phyloP scores from a whole-genome alignment of 2,888 invertebrate genomes.

The Branchinecta sandiegonensis region DNA sequence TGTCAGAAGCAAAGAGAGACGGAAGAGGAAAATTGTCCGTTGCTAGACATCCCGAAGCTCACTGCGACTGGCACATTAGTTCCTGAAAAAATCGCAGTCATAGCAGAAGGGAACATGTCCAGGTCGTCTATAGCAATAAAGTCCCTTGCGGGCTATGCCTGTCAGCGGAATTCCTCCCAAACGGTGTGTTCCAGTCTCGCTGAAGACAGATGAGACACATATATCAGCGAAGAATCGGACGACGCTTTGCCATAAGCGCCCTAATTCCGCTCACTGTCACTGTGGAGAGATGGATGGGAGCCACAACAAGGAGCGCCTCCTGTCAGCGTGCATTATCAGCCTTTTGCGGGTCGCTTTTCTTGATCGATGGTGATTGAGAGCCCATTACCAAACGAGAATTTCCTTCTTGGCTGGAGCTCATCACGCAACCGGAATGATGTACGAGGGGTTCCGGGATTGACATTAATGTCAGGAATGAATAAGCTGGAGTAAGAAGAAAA shows the following conservation, averaged over 20 bases:
- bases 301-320: slow-evolving; percentile 12
- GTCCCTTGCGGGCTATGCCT: not conserved
- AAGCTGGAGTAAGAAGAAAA: too few species aligned
- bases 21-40: too few species aligned
- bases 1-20: too few species aligned
- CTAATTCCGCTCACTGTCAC: slow-evolving; percentile 15
- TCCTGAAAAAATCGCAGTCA: too few species aligned
- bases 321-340: slow-evolving; percentile 17
- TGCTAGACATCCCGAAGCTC: too few species aligned
- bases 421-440: slow-evolving; percentile 4
- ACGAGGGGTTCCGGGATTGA: too few species aligned
- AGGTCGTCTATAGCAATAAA: too few species aligned
- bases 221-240: slow-evolving; percentile 13
- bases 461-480: too few species aligned
- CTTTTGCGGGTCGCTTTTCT: slow-evolving; percentile 16
- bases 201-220: slow-evolving; percentile 12
- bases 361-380: slow-evolving; percentile 15
- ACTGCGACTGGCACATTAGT: too few species aligned
- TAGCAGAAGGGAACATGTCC: too few species aligned
- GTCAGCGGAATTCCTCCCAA: slow-evolving; percentile 8
- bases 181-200: slow-evolving; percentile 9
- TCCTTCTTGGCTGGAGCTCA: slow-evolving; percentile 12
- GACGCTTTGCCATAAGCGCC: slow-evolving; percentile 8
- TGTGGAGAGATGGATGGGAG: slow-evolving; percentile 9
- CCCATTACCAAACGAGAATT: slow-evolving; percentile 5